Evolutionary conservation across 2,888 invertebrate species (phyloP), one percentile per base, ranked within the genome.

Genomic region (Cynaeus angustus): DNA sequence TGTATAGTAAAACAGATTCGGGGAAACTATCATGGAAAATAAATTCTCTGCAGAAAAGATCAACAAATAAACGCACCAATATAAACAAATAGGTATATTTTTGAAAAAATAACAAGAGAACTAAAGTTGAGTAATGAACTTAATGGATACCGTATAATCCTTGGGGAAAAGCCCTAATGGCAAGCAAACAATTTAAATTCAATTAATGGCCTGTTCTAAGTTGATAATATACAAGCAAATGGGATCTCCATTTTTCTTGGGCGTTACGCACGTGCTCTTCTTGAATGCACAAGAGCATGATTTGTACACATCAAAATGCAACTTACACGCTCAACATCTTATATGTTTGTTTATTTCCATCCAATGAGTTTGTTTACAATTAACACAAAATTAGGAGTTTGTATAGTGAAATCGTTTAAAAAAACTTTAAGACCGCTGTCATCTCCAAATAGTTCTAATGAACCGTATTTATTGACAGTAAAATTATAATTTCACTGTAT

Each of bases 1-100:
- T 46, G 43, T 13, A 12, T 38, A 26, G 21, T 12, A 56, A 56
- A 56, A 55, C 55, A 12, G 43, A 41, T 59, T 46, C 59, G 8
- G 45, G 30, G 46, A 59, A 59, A 59, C 26, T 12, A 55, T 59
- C 16, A 46, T n/a, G 8, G 30, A 14, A 59, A 59, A 59, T 59
- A 59, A 45, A 30, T 46, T 28, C 37, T 58, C 43, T 12, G 1
- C 9, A 3, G 14, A 10, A 43, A n/a, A 59, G n/a, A 9, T 16
- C 16, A 56, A 59, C 33, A 46, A 8, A 46, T 26, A 59, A 59
- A 59, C 59, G 46, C 9, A 28, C 0, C 13, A 5, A 21, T 38
- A 16, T 56, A 56, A 56, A 38, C 21, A 37, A 13, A 13, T 21
- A 21, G 21, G 4, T 1, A 10, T 6, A 3, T 48, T 14, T 48